phyloP scores from a whole-genome alignment of 2,797 vertebrate genomes.

The Lagodon rhomboides region DNA sequence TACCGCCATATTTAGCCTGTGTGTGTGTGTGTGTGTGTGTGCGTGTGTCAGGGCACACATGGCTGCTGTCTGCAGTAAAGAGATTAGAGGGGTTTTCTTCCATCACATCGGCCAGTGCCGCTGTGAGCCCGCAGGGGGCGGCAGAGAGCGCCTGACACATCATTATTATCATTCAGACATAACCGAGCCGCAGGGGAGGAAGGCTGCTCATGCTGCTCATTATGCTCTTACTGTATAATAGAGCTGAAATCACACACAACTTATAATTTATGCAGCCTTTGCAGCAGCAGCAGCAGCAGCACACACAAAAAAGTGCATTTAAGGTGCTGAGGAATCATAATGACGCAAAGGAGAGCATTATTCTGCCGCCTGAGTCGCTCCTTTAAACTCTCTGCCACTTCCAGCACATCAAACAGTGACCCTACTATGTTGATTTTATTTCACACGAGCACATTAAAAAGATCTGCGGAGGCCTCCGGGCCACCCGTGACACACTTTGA shows the following conservation, averaged over 20 bases:
- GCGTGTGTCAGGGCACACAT: conserved; percentile 12
- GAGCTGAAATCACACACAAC: conserved; percentile 20
- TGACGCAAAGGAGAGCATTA: conserved; percentile 23
- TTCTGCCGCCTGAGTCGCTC: conserved; percentile 7
- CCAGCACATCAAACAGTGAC: conserved; percentile 57
- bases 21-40: conserved; percentile 17
- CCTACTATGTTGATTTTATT: conserved; percentile 60
- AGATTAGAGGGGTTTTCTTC: conserved; percentile 64
- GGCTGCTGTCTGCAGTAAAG: conserved; percentile 56
- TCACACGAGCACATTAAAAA: conserved; percentile 43
- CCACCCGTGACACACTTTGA: conserved; percentile 65
- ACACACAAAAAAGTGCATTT: conserved; percentile 5
- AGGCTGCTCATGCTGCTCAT: conserved; percentile 26
- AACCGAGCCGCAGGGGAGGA: conserved; percentile 24
- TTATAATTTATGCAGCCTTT: conserved; percentile 23
- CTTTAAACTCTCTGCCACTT: conserved; percentile 44
- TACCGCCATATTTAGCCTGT: conserved; percentile 47
- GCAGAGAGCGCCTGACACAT: conserved; percentile 52
- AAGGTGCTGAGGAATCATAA: conserved; percentile 16
- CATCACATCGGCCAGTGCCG: conserved; percentile 29
- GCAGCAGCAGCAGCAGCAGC: conserved; percentile 3
- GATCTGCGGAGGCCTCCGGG: conserved; percentile 54
- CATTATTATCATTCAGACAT: conserved; percentile 32
- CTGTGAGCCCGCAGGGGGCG: conserved; percentile 68
- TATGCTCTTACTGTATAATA: conserved; percentile 18